Evolutionary conservation across 2,888 invertebrate genomes (phyloP).

Genomic region (Cantharis flavilabris): DNA sequence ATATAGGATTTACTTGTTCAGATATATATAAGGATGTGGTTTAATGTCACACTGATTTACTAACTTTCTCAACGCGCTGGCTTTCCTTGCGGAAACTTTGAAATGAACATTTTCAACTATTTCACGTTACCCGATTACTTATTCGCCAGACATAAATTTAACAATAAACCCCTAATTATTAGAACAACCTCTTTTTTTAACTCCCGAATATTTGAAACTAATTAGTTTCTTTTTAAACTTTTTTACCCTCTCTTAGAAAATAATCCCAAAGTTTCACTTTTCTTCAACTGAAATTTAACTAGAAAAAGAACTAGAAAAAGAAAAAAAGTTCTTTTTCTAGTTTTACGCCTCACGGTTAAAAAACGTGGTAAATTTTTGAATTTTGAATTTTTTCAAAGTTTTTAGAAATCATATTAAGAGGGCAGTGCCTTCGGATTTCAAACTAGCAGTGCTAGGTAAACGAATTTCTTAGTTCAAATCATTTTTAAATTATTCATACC

Average conservation of each 20-base stretch:
- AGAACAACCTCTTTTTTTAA: not conserved
- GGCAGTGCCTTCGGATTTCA: no score
- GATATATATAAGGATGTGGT: slow-evolving; percentile 49
- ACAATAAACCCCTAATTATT: not conserved
- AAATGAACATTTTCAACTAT: slow-evolving; percentile 1
- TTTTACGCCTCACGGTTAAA: no score
- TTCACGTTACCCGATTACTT: not conserved
- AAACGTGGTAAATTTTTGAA: no score
- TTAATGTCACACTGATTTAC: slow-evolving; percentile 50
- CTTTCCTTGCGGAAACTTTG: not conserved
- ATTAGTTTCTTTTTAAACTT: not conserved
- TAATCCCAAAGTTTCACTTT: not conserved
- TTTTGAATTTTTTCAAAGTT: no score
- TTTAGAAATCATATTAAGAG: no score
- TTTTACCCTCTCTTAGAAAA: not conserved
- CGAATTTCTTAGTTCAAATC: no score
- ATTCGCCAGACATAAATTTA: not conserved
- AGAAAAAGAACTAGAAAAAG: no score
- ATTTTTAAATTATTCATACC: no score
- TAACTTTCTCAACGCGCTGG: slow-evolving; percentile 30
- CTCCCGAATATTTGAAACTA: not conserved
- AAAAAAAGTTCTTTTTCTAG: no score
- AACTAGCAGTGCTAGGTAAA: no score
- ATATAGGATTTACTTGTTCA: slow-evolving; percentile 51
- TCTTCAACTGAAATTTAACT: not conserved